Percentiles rank a stretch among this genome's conserved stretches.
These are phyloP conservation scores for Tipula helvola DNA, from an alignment of 2,888 invertebrate species.

Conservation along the genomic window DNA sequence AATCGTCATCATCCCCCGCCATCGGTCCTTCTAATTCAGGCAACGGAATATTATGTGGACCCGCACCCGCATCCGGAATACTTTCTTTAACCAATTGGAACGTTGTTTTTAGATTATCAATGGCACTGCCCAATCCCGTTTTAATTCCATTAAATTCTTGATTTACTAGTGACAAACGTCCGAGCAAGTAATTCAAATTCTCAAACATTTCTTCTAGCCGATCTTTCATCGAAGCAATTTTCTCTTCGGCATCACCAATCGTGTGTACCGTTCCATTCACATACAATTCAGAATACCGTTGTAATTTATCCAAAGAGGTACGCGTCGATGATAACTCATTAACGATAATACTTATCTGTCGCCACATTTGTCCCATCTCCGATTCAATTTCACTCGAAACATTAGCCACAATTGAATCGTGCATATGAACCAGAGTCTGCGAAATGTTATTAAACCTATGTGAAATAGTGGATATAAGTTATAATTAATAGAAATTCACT, in stretches of 20 bases:
- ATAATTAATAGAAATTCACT: neutral
- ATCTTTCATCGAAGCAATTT: slow-evolving; percentile 63
- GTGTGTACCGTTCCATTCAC: slow-evolving; percentile 65
- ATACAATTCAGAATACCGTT: slow-evolving; percentile 62
- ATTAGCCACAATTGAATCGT: slow-evolving; percentile 57
- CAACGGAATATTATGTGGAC: neutral
- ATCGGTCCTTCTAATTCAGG: neutral
- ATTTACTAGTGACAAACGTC: slow-evolving; percentile 64
- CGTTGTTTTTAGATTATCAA: slow-evolving; percentile 56
- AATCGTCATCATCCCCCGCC: neutral
- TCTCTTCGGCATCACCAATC: slow-evolving; percentile 66
- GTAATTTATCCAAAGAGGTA: slow-evolving; percentile 57
- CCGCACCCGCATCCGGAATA: slow-evolving; percentile 24
- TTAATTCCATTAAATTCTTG: slow-evolving; percentile 78
- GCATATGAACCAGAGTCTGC: slow-evolving; percentile 24
- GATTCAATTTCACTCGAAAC: slow-evolving; percentile 63
- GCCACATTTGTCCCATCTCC: slow-evolving; percentile 77
- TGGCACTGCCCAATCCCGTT: slow-evolving; percentile 54
- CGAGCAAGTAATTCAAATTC: slow-evolving; percentile 70
- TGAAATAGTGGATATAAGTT: slow-evolving; percentile 4
- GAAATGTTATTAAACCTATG: slow-evolving; percentile 31
- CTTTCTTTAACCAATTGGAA: slow-evolving; percentile 49
- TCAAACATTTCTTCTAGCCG: slow-evolving; percentile 67
- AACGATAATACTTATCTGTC: slow-evolving; percentile 81
- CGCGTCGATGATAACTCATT: slow-evolving; percentile 67